phyloP scores from a whole-genome alignment of 1,140 invertebrate species.

The Drosophila tani region DNA sequence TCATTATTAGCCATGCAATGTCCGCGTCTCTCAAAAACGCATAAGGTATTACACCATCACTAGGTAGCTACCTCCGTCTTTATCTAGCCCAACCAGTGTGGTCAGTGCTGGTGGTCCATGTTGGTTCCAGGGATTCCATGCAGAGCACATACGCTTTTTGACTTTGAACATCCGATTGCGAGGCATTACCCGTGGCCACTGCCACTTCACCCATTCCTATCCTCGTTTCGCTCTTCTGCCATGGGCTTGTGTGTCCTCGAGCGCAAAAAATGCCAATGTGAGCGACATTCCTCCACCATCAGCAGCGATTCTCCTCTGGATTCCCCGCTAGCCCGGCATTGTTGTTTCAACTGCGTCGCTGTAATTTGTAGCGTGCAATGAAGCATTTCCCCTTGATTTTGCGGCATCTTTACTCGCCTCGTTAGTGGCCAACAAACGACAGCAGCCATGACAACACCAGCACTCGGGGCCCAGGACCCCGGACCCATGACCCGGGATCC shows the following conservation, averaged over 20 bases:
- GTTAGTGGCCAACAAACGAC: conserved; percentile 83
- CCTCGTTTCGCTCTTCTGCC: neutral
- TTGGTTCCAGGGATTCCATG: conserved; percentile 61
- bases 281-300: conserved; percentile 37
- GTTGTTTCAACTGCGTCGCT: conserved; percentile 79
- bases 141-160: conserved; percentile 78
- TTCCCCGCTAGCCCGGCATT: conserved; percentile 44
- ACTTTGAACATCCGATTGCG: conserved; percentile 82
- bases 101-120: conserved; percentile 22
- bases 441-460: conserved; percentile 63
- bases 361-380: conserved; percentile 83
- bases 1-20: too few species aligned
- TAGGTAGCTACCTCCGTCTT: neutral
- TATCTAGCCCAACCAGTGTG: conserved; percentile 17
- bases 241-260: conserved; percentile 70
- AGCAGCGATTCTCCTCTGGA: conserved; percentile 3
- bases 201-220: neutral
- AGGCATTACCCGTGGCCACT: conserved; percentile 55
- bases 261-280: conserved; percentile 80
- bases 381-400: conserved; percentile 83
- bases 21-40: neutral
- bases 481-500: conserved; percentile 19
- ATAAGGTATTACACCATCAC: conserved; percentile 2
- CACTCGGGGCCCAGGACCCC: conserved; percentile 39
- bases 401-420: conserved; percentile 83